phyloP scores from a whole-genome alignment of 2,113 vertebrate genomes.

The Tonatia bakeri region DNA sequence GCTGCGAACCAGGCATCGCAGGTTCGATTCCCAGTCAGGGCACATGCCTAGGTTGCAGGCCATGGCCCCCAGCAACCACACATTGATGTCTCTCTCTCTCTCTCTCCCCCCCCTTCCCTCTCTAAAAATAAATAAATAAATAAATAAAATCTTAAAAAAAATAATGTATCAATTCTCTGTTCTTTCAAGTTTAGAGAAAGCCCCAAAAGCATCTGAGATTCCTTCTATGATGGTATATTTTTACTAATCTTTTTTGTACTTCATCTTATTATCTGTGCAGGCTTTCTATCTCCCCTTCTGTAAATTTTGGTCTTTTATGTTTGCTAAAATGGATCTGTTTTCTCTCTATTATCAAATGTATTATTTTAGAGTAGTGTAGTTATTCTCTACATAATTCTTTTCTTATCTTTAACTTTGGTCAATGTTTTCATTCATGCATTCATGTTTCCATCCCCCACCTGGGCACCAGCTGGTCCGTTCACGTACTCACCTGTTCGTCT shows the following conservation, averaged over 20 bases:
- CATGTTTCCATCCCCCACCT: not conserved
- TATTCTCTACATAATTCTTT: not conserved
- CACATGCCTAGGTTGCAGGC: no score
- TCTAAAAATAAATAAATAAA: no score
- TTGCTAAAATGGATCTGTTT: constrained; percentile 7
- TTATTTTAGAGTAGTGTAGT: not conserved
- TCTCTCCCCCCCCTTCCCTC: no score
- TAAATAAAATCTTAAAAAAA: not conserved
- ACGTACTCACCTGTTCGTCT: not conserved
- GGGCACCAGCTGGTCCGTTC: not conserved
- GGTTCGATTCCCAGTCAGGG: no score
- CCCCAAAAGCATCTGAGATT: not conserved
- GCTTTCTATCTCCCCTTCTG: not conserved
- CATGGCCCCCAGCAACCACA: no score
- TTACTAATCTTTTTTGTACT: not conserved
- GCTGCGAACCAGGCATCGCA: no score
- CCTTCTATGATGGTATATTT: not conserved
- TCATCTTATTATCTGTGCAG: not conserved
- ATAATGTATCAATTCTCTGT: not conserved
- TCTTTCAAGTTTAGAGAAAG: not conserved
- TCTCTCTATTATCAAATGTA: not conserved
- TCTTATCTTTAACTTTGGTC: not conserved
- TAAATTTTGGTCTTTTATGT: not conserved
- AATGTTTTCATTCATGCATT: not conserved
- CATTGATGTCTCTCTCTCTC: no score